These are phyloP conservation scores for Metaphire vulgaris DNA, from an alignment of 1,140 invertebrate species.

Conservation along the genomic window DNA sequence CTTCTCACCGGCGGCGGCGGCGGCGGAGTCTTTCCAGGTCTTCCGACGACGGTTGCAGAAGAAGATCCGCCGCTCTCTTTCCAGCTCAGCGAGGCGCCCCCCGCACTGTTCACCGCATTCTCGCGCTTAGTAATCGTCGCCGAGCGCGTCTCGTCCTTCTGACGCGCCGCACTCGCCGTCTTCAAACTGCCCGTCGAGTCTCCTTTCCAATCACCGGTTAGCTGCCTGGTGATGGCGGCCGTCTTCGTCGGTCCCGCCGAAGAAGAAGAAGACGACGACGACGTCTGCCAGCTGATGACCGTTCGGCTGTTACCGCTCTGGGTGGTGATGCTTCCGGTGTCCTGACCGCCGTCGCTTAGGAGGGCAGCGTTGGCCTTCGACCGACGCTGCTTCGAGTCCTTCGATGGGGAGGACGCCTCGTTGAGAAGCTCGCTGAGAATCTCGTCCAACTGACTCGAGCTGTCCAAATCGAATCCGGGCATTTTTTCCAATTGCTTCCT, in stretches of 20 bases:
- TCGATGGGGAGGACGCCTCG: constrained; percentile 26
- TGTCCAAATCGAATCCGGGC: background rate
- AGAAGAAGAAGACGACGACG: no score
- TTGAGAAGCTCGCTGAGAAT: constrained; percentile 47
- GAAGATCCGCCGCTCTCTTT: background rate
- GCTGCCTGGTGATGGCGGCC: background rate
- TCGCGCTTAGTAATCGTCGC: background rate
- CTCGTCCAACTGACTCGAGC: constrained; percentile 40
- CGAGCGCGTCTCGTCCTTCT: background rate
- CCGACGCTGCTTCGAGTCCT: background rate
- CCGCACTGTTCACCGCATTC: no score
- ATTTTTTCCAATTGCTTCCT: no score
- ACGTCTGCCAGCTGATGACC: constrained; percentile 23
- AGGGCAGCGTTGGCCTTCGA: no score
- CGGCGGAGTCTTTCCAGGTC: background rate
- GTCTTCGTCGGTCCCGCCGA: constrained; percentile 7
- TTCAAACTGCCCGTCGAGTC: background rate
- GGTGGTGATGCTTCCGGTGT: constrained; percentile 19
- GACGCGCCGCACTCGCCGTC: background rate
- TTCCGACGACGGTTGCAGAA: no score
- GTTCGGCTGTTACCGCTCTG: constrained; percentile 27
- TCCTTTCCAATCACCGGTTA: background rate
- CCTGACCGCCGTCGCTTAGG: background rate
- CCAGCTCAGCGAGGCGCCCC: no score
- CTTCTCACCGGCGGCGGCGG: no score